Evolutionary conservation across 2,888 invertebrate genomes (phyloP).

Genomic region (Notodonta ziczac): DNA sequence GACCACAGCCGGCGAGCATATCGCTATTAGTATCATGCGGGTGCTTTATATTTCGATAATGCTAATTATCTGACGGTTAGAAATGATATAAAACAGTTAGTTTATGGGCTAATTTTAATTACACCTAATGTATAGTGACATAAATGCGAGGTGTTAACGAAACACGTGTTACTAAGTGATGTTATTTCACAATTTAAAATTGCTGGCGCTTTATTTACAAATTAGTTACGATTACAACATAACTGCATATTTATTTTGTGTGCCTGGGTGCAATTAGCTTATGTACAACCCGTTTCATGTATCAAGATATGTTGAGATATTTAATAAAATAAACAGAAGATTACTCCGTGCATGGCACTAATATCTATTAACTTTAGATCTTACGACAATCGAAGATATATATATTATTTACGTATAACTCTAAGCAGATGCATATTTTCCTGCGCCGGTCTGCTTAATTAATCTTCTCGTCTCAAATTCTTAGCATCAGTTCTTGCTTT

Average conservation of each 20-base stretch:
- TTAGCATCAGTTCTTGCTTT: too few species aligned
- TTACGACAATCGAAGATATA: too few species aligned
- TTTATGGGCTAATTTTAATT: background rate
- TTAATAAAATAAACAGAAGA: background rate
- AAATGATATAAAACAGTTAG: background rate
- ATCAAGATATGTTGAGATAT: background rate
- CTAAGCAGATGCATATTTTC: too few species aligned
- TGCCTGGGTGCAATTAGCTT: background rate
- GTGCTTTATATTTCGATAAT: slow-evolving; percentile 1
- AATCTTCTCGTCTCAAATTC: too few species aligned
- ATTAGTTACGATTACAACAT: too few species aligned
- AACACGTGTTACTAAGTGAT: background rate
- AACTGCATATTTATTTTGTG: too few species aligned
- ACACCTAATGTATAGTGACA: background rate
- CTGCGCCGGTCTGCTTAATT: too few species aligned
- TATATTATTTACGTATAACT: too few species aligned
- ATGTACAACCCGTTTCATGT: background rate
- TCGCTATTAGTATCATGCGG: background rate
- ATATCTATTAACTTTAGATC: background rate
- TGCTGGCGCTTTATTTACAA: too few species aligned
- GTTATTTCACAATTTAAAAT: background rate
- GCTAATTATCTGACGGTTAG: background rate
- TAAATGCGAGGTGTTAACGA: background rate
- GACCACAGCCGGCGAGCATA: background rate
- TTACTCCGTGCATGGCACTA: background rate